A percentile compares a stretch with the other conserved stretches of the same genome.
Conservation (phyloP, 2,888 invertebrate genomes). For the Teleogryllus oceanicus region DNA sequence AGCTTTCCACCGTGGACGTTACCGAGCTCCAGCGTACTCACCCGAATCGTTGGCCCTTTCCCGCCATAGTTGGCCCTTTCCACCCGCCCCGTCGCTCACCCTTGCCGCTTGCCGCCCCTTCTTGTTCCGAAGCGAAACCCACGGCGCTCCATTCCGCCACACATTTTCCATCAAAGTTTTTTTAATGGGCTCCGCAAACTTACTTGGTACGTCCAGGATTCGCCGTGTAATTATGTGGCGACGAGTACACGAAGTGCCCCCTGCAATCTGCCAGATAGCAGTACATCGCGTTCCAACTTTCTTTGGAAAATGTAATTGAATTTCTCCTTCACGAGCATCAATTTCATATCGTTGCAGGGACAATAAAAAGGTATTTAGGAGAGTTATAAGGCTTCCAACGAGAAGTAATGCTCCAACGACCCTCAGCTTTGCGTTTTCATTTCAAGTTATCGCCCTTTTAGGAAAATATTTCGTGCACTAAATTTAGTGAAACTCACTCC, state of each 20-base stretch:
- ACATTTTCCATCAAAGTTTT: slow-evolving; percentile 18
- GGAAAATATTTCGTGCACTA: too few species aligned
- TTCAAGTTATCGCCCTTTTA: too few species aligned
- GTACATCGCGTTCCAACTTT: not conserved
- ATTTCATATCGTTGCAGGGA: not conserved
- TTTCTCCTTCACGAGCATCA: slow-evolving; percentile 1
- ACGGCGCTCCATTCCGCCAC: not conserved
- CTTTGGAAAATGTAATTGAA: not conserved
- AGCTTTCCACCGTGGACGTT: not conserved
- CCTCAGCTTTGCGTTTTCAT: too few species aligned
- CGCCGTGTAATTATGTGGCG: not conserved
- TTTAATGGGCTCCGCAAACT: slow-evolving; percentile 18
- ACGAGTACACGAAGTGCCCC: not conserved
- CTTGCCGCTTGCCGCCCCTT: not conserved
- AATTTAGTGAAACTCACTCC: too few species aligned
- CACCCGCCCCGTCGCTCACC: not conserved
- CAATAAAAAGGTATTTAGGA: not conserved
- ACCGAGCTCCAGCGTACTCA: not conserved
- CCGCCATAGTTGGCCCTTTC: not conserved
- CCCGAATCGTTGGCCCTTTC: not conserved
- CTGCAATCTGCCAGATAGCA: not conserved
- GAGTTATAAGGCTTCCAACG: not conserved
- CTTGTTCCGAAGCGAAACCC: not conserved
- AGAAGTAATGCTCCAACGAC: too few species aligned
- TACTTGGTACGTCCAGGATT: not conserved